Evolutionary conservation across 2,113 vertebrate species (phyloP).

Genomic region (Calidris pugnax): DNA sequence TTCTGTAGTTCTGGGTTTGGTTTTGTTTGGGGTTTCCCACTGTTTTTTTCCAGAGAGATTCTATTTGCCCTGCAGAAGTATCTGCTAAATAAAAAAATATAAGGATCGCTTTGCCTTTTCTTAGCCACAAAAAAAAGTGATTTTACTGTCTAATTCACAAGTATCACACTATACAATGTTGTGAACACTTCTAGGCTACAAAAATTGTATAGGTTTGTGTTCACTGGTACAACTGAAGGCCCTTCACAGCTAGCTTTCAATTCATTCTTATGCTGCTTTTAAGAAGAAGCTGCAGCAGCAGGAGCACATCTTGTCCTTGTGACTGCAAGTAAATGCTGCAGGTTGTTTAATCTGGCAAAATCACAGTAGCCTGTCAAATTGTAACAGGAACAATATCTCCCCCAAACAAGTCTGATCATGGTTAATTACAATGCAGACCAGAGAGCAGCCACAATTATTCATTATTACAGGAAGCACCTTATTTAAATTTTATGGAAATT

Average conservation of each 20-base stretch:
- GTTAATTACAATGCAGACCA: slow-evolving; percentile 89
- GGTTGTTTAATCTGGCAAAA: slow-evolving; percentile 74
- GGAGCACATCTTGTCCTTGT: slow-evolving; percentile 4
- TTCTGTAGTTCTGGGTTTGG: background rate
- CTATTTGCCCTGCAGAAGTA: background rate
- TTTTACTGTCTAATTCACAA: background rate
- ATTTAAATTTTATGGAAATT: slow-evolving; percentile 94
- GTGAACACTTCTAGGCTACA: background rate
- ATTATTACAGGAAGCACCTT: slow-evolving; percentile 91
- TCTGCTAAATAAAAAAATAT: background rate
- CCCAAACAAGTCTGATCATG: slow-evolving; percentile 84
- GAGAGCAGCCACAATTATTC: slow-evolving; percentile 85
- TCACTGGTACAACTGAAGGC: background rate
- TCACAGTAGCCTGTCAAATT: slow-evolving; percentile 76
- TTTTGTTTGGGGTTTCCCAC: background rate
- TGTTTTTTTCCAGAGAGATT: background rate
- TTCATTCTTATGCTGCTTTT: slow-evolving; percentile 13
- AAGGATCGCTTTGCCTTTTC: background rate
- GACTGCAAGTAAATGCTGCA: slow-evolving; percentile 65
- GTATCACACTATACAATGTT: background rate
- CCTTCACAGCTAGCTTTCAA: background rate
- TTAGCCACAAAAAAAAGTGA: background rate
- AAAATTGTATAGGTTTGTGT: background rate
- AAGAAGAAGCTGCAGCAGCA: slow-evolving; percentile 13
- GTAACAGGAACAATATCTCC: slow-evolving; percentile 76